phyloP scores from a whole-genome alignment of 2,888 invertebrate species.

The Athalia rosae region DNA sequence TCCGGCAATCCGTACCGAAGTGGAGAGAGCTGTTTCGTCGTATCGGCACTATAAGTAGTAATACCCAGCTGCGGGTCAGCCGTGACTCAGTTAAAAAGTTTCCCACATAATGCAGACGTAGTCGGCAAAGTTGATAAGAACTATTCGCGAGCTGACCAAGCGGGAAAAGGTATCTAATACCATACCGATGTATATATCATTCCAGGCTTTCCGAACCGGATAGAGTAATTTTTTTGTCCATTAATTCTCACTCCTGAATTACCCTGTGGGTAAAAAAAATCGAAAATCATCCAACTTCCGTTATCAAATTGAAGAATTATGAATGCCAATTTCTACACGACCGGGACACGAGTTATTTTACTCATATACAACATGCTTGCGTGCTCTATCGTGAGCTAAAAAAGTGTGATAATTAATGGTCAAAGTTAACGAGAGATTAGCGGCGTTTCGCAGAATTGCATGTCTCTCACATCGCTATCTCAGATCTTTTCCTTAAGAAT shows the following conservation, averaged over 20 bases:
- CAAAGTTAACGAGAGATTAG: conserved; percentile 6
- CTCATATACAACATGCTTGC: too few species aligned
- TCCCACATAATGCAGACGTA: background rate
- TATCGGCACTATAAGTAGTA: background rate
- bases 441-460: conserved; percentile 1
- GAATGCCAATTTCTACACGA: too few species aligned
- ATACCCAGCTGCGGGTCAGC: conserved; percentile 21
- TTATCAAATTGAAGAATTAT: too few species aligned
- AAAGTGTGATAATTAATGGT: conserved; percentile 13
- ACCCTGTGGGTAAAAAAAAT: too few species aligned
- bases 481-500: background rate
- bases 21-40: conserved; percentile 18
- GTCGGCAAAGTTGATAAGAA: background rate
- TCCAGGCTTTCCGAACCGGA: too few species aligned
- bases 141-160: conserved; percentile 21
- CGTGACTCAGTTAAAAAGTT: conserved; percentile 2
- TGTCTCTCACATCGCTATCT: conserved; percentile 21
- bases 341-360: too few species aligned
- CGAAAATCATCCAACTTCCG: too few species aligned
- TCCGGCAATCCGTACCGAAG: background rate
- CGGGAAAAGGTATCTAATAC: conserved; percentile 4
- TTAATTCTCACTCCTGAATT: too few species aligned
- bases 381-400: background rate
- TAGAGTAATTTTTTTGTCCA: too few species aligned
- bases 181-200: background rate